These are phyloP conservation scores for human DNA, from an alignment of 2,113 vertebrate species.

Conservation along the genomic window DNA sequence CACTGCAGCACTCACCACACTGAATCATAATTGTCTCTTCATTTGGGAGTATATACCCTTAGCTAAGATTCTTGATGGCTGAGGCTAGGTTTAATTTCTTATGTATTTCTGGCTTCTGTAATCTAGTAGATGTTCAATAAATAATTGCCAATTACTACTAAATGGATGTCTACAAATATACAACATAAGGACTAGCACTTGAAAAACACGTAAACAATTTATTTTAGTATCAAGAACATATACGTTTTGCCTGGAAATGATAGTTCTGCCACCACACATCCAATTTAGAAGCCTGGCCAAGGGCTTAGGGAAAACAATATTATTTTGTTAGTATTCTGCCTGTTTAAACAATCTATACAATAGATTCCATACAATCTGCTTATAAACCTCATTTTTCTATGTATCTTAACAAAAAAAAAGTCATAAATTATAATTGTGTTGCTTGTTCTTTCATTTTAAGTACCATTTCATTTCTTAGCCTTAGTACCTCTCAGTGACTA, in stretches of 20 bases:
- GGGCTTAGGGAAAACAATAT: neutral
- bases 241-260: neutral
- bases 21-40: neutral
- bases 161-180: neutral
- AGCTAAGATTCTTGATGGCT: neutral
- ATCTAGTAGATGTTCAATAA: neutral
- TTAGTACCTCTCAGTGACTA: neutral
- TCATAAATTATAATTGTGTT: neutral
- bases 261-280: neutral
- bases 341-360: neutral
- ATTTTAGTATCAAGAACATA: neutral
- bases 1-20: neutral
- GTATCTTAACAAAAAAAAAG: neutral
- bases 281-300: neutral
- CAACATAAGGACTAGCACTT: neutral
- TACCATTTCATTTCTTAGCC: neutral
- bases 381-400: neutral
- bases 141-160: neutral
- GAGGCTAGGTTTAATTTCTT: neutral
- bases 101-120: neutral
- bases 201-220: slow-evolving; percentile 20
- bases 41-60: neutral
- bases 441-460: neutral
- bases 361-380: neutral
- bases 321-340: neutral